Evolutionary conservation across 2,797 vertebrate genomes (phyloP).

Genomic region (Arrhamphus sclerolepis): DNA sequence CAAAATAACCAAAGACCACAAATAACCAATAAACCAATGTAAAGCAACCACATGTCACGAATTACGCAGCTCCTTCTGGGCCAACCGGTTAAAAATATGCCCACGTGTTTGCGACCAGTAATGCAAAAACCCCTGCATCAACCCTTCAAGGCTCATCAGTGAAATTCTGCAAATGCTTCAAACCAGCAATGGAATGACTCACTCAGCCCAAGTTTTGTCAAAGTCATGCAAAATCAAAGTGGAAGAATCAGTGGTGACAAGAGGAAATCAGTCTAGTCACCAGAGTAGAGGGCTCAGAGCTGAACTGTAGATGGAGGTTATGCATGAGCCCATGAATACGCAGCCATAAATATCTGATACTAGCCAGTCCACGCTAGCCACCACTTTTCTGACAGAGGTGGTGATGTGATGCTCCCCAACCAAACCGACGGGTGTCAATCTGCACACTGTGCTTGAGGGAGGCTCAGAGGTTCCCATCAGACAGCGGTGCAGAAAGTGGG

Average conservation of each 20-base stretch:
- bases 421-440: constrained; percentile 37
- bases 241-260: background rate
- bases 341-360: constrained; percentile 7
- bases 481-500: constrained; percentile 11
- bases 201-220: constrained; percentile 46
- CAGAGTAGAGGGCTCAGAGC: background rate
- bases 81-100: constrained; percentile 45
- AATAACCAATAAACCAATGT: constrained; percentile 27
- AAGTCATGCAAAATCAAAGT: constrained; percentile 36
- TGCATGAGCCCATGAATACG: constrained; percentile 1
- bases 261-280: background rate
- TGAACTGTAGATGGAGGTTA: background rate
- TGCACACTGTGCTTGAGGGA: constrained; percentile 24
- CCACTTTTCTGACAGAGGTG: constrained; percentile 32
- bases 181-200: constrained; percentile 26
- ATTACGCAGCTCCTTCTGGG: constrained; percentile 40
- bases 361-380: constrained; percentile 19
- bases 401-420: constrained; percentile 40
- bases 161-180: constrained; percentile 31
- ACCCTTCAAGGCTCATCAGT: constrained; percentile 40
- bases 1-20: background rate
- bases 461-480: constrained; percentile 21
- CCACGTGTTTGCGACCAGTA: constrained; percentile 52
- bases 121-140: constrained; percentile 17
- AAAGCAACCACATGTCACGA: constrained; percentile 28